phyloP scores from a whole-genome alignment of 1,140 invertebrate species.

The Apolygus lucorum region DNA sequence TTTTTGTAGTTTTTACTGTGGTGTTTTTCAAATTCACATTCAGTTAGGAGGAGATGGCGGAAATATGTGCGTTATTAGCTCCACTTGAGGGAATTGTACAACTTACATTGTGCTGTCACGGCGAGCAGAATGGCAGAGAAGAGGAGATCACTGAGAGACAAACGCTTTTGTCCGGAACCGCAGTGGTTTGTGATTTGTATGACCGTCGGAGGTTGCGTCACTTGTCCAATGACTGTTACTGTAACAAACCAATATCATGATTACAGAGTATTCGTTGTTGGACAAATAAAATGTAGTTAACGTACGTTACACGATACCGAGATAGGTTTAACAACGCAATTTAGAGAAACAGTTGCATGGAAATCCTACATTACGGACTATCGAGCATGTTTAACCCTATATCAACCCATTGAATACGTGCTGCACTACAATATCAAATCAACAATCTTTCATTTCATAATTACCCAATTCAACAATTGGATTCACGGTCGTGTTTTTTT shows the following conservation, averaged over 20 bases:
- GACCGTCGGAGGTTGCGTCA: neutral
- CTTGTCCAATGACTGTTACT: neutral
- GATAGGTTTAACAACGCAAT: too few relatives aligned
- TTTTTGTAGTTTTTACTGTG: neutral
- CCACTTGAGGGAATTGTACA: constrained; percentile 1
- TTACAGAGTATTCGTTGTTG: too few relatives aligned
- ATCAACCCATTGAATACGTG: too few relatives aligned
- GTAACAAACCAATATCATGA: neutral
- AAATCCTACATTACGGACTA: too few relatives aligned
- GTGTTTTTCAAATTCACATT: neutral
- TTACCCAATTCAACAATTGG: too few relatives aligned
- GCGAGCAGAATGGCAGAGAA: constrained; percentile 6
- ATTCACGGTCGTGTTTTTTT: too few relatives aligned
- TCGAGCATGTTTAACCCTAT: too few relatives aligned
- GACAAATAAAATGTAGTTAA: too few relatives aligned
- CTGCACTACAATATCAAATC: too few relatives aligned
- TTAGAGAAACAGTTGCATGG: too few relatives aligned
- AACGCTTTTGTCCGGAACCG: constrained; percentile 1
- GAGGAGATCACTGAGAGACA: constrained; percentile 4
- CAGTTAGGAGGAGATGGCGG: neutral
- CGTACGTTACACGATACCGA: too few relatives aligned
- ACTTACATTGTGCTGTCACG: constrained; percentile 18
- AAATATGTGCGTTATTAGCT: neutral
- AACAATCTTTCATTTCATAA: too few relatives aligned
- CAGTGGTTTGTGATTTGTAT: neutral